Base-by-base conservation (phyloP, 2,113 vertebrate species). In the Amazona guildingii region DNA sequence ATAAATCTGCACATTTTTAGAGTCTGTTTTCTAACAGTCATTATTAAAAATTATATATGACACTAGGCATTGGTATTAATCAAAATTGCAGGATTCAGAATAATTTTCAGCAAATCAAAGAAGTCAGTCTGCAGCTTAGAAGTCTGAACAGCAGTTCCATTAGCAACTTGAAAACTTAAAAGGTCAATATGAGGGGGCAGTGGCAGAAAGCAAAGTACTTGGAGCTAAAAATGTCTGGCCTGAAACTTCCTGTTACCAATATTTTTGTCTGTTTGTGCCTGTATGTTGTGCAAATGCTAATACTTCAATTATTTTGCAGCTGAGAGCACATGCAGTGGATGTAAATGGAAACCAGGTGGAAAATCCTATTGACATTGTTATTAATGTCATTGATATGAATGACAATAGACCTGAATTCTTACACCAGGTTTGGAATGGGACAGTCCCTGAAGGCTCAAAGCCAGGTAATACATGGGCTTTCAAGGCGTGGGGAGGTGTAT, bases 311-410 rank as follows among this genome's bases (percentile, higher is more conserved):
- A 46, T 62, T 95, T 97, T 97, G 66, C 98, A 99, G 99, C 97
- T 99, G 97, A 98, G 99, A 97, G 99, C 99, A 6, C 99, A 99
- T 2, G 99, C 99, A 11, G 99, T 99, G 95, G 99, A 99, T 97
- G 98, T 99, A 96, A 99, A 99, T 68, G 99, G 99, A 94, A 99
- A 99, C 97, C 99, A 99, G 93, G 99, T 99, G 97, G 99, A 99
- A 98, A 99, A 99, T 96, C 99, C 99, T 37, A 99, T 99, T 92
- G 99, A 99, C 95, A 99, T 99, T 62, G 98, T 99, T 97, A 99
- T 99, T 98, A 99, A 99, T 91, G 99, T 99, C 41, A 99, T 99
- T 94, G 99, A 99, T 97, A 99, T 99, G 99, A 99, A 99, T 88
- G 99, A 99, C 98, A 99, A 99, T 94, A 98, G 99, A 67, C 99